phyloP scores from a whole-genome alignment of 2,888 invertebrate genomes.

The Thecocarcelia acutangulata region DNA sequence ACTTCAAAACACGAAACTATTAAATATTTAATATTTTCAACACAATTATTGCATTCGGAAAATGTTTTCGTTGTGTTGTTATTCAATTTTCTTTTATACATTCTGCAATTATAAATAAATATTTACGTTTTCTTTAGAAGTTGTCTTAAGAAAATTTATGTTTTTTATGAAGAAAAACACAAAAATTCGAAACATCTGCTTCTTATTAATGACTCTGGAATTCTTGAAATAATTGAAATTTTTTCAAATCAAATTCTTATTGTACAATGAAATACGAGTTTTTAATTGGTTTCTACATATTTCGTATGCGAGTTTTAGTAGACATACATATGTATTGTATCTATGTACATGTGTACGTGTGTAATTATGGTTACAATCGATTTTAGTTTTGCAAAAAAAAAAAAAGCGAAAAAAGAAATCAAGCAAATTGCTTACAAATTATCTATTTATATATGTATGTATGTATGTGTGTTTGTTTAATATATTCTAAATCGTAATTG shows the following conservation, averaged over 20 bases:
- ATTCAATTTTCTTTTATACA: conserved; percentile 16
- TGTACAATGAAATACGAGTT: conserved; percentile 5
- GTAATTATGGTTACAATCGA: conserved; percentile 54
- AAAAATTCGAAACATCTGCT: conserved; percentile 60
- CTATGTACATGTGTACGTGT: background rate
- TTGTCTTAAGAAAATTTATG: conserved; percentile 27
- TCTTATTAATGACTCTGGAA: conserved; percentile 61
- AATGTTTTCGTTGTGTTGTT: background rate
- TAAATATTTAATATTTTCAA: conserved; percentile 18
- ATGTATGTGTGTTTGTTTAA: background rate
- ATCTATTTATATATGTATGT: background rate
- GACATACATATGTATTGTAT: too few relatives aligned
- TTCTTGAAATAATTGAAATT: conserved; percentile 60
- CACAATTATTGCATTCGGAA: conserved; percentile 19
- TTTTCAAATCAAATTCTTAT: conserved; percentile 7
- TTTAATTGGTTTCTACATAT: conserved; percentile 12
- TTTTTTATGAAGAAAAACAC: conserved; percentile 13
- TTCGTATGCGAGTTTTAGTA: background rate
- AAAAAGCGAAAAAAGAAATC: background rate
- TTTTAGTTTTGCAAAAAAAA: conserved; percentile 30
- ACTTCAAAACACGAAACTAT: too few relatives aligned
- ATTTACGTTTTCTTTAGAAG: conserved; percentile 53
- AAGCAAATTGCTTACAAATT: conserved; percentile 37
- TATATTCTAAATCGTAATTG: conserved; percentile 35
- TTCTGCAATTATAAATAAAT: conserved; percentile 47